Evolutionary conservation across 2,797 vertebrate genomes (phyloP), one percentile per base, ranked within the genome.

Genomic region (Coccyzus lansbergi): DNA sequence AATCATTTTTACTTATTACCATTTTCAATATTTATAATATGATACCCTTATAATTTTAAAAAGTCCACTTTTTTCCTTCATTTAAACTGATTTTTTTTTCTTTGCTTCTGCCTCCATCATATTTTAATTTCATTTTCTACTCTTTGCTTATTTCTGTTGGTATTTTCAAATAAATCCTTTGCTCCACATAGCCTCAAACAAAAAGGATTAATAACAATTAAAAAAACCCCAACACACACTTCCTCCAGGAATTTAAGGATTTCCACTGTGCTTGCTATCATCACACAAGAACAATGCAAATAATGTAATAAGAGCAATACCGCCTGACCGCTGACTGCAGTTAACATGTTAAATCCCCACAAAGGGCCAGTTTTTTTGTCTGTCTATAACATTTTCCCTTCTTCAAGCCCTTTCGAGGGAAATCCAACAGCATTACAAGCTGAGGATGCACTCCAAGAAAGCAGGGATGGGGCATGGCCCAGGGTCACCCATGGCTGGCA

Each of bases 281-380:
- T 33, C 10, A 68, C 80, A 17, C 15, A 80, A 64, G 17, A 67
- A 72, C 17, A 42, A 34, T 7, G 2, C 36, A 75, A 28, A 24
- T 49, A 72, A 55, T 7, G 18, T 62, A 58, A 2, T 22, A 60
- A 76, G 28, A 80, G 42, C 26, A 72, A 58, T 7, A 49, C 12
- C 5, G n/a, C 24, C 42, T 0, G 0, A 36, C 31, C 75, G 31
- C 36, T 63, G 46, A 67, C 1, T 60, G 46, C 19, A 34, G 16
- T 52, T 56, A 79, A 76, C 10, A 12, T 14, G 25, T 19, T 33
- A 42, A 17, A 51, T 34, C 3, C 40, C 26, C 5, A 59, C 31
- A 18, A 86, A 84, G 2, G 44, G 12, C 3, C 25, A 13, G 2
- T 51, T 51, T 75, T 62, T 69, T 3, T 0, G 7, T 26, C 51